Evolutionary conservation across 2,888 invertebrate species (phyloP), one percentile per base, ranked within the genome.

Genomic region (Cerastis leucographa): DNA sequence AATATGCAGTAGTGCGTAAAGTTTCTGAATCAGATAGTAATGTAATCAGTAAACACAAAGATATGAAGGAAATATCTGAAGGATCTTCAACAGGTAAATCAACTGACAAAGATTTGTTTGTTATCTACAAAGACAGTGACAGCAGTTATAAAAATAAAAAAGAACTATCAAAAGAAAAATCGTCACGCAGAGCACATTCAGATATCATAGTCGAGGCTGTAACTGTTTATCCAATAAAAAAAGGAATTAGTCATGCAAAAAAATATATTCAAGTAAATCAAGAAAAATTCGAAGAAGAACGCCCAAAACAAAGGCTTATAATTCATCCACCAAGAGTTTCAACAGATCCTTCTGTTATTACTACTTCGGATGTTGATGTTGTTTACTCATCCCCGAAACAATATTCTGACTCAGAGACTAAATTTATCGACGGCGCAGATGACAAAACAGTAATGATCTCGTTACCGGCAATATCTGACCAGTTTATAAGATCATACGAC

Each of bases 61-160:
- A 86, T 35, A 85, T 59, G 65, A 81, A 84, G 35, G 19, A 61
- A 59, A 68, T 84, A 2, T 85, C 86, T 51, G 85, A 77, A 51
- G 85, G 76, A 56, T 89, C 90, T 40, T 76, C 83, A n/a, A 88
- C 90, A 25, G 83, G 62, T 59, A 87, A 88, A 78, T 90, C 89
- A 35, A 86, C 88, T 68, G 91, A 94, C 61, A 92, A 93, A 84
- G 94, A 94, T 85, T 83, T 95, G 70, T 93, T 95, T 87, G 80
- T 94, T 29, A 94, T 95, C 83, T 94, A 94, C 77, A 92, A 90
- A 86, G 95, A 95, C 62, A 93, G 91, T 87, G 91, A 92, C 75
- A 90, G 84, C 64, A 91, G 87, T 75, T 80, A 72, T 62, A 77
- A 78, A 22, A 75, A 71, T 49, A 85, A 87, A 22, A 85, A 88